phyloP scores from a whole-genome alignment of 92 coral and sea anemone genomes.

The Bergia sp. region DNA sequence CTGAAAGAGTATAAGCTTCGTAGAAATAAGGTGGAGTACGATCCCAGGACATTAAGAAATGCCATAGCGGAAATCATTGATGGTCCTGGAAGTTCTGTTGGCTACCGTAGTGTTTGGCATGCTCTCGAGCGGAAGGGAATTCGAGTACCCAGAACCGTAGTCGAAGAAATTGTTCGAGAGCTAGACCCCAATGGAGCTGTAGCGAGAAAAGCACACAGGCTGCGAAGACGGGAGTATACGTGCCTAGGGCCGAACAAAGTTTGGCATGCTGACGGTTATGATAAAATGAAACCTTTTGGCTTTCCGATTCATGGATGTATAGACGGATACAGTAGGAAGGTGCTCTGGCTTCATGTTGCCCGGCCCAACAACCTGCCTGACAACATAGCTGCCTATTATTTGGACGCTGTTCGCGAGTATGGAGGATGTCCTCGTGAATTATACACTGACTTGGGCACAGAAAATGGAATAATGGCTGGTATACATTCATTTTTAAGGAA shows the following conservation, averaged over 20 bases:
- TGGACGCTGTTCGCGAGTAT: slow-evolving; percentile 1
- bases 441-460: slow-evolving; percentile 1
- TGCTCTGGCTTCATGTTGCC: neutral
- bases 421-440: slow-evolving; percentile 19
- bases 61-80: too few relatives aligned
- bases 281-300: neutral
- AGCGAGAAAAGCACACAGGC: slow-evolving; percentile 45
- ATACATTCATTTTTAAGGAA: neutral
- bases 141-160: slow-evolving; percentile 33
- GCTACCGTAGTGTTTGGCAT: too few relatives aligned
- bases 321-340: neutral
- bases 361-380: slow-evolving; percentile 15
- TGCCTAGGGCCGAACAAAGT: slow-evolving; percentile 39
- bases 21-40: too few relatives aligned
- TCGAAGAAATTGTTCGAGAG: slow-evolving; percentile 36
- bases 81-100: too few relatives aligned
- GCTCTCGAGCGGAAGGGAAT: slow-evolving; percentile 34
- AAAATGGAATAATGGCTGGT: slow-evolving; percentile 2
- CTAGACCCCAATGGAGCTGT: slow-evolving; percentile 48
- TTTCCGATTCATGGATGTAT: neutral
- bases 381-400: slow-evolving; percentile 12
- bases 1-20: too few relatives aligned
- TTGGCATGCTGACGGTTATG: slow-evolving; percentile 33
- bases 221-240: slow-evolving; percentile 18
- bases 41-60: too few relatives aligned